phyloP scores from a whole-genome alignment of 2,888 invertebrate species.

The Ormyrus nitidulus region DNA sequence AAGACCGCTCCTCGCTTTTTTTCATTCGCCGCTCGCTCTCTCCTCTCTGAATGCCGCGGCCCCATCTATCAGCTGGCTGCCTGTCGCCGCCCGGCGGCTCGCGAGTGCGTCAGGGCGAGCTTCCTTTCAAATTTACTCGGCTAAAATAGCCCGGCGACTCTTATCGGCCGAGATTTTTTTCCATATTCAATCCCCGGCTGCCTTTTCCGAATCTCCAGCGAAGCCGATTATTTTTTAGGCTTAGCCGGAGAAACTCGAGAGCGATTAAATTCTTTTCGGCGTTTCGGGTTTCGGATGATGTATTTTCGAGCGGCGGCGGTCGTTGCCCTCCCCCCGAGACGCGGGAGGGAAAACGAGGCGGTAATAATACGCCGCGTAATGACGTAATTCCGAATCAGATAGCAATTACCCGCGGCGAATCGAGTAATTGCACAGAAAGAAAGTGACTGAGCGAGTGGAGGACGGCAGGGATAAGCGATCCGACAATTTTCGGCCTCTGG shows the following conservation, averaged over 20 bases:
- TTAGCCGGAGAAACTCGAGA: background rate
- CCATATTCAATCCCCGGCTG: too few relatives aligned
- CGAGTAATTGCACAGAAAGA: constrained; percentile 61
- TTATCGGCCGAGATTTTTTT: too few relatives aligned
- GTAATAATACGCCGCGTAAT: constrained; percentile 59
- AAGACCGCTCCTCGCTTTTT: background rate
- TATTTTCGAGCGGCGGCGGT: too few relatives aligned
- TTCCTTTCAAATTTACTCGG: too few relatives aligned
- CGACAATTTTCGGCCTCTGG: constrained; percentile 16
- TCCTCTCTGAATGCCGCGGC: background rate
- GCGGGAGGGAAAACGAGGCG: background rate
- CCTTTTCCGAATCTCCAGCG: too few relatives aligned
- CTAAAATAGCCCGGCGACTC: too few relatives aligned
- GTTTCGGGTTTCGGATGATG: background rate
- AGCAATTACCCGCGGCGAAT: constrained; percentile 57
- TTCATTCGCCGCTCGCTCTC: constrained; percentile 20
- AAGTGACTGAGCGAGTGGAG: constrained; percentile 14
- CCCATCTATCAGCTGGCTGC: constrained; percentile 13
- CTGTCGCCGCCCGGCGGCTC: background rate
- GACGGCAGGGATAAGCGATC: constrained; percentile 16
- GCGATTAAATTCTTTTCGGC: background rate
- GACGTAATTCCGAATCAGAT: constrained; percentile 67
- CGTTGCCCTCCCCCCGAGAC: background rate
- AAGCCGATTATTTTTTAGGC: too few relatives aligned
- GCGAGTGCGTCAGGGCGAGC: too few relatives aligned